Base-by-base conservation (phyloP, 1,140 invertebrate species). In the Drosophila truncata region DNA sequence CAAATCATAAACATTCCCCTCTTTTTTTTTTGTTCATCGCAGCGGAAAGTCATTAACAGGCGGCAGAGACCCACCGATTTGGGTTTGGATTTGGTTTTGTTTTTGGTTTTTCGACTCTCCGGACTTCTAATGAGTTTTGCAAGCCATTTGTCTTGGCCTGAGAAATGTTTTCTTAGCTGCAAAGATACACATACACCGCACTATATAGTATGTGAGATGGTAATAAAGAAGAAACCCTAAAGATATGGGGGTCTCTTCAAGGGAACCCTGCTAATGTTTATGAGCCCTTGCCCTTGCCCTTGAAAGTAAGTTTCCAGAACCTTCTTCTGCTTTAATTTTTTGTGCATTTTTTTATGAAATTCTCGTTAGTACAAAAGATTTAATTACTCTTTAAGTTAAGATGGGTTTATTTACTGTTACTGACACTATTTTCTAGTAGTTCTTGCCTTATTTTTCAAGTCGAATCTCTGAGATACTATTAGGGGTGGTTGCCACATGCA, bases 11-110 rank as follows among this genome's bases (percentile, higher is more conserved):
- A 67, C 46, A 66, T 39, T 42, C 70, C 29, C 54, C 35, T 18
- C 11, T 41, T 23, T 27, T 37, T 35, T 70, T 46, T 23, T 46
- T 35, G 65, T 49, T 73, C 84, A 88, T 73, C 85, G 85, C 81
- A 88, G 84, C 84, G 84, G 80, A 88, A 88, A 88, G 84, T 88
- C 78, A 88, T 88, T 88, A 90, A 47, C 41, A 49, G 33, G n/a
- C 14, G 23, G 25, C n/a, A 1, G 23, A 47, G 46, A 47, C 29
- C 49, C 49, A 23, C 47, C 37, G 54, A 73, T 73, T 72, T 37
- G 69, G 66, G 39, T 71, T 73, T 25, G 66, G 54, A 72, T 72
- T 72, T 50, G 54, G 59, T 72, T 72, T 50, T 31, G 27, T 2
- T 31, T 33, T 33, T 33, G 66, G 66, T 33, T 39, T 64, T 46